A percentile compares a stretch with the other conserved stretches of the same genome.
These are phyloP conservation scores for Polydrusus tereticollis DNA, from an alignment of 2,888 invertebrate species.

Conservation along the genomic window DNA sequence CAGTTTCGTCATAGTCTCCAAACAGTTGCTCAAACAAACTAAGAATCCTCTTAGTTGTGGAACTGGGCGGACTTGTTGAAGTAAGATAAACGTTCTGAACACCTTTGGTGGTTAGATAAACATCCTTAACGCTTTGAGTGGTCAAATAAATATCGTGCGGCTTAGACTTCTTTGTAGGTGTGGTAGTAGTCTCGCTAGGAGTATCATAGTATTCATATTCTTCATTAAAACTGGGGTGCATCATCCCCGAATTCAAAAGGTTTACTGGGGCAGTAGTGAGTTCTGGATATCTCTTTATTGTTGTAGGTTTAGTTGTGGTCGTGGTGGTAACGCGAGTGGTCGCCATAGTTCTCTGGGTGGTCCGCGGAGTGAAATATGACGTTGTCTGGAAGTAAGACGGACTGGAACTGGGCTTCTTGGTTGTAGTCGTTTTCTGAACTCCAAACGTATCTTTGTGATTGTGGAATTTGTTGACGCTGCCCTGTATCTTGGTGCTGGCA, in stretches of 20 bases:
- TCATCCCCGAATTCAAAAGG: conserved; percentile 61
- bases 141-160: conserved; percentile 58
- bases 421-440: conserved; percentile 57
- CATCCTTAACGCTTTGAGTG: conserved; percentile 48
- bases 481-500: conserved; percentile 80
- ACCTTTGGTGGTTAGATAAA: conserved; percentile 1
- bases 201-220: conserved; percentile 59
- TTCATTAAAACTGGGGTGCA: conserved; percentile 62
- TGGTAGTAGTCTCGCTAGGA: conserved; percentile 42
- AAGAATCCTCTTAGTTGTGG: conserved; percentile 64
- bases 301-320: conserved; percentile 53
- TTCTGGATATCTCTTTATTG: conserved; percentile 54
- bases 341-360: conserved; percentile 55
- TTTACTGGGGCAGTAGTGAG: conserved; percentile 59
- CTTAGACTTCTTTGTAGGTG: conserved; percentile 45
- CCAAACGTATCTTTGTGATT: conserved; percentile 66
- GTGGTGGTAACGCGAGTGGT: conserved; percentile 57
- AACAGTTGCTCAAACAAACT: conserved; percentile 66
- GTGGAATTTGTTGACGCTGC: conserved; percentile 71
- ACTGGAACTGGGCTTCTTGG: conserved; percentile 62
- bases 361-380: conserved; percentile 55
- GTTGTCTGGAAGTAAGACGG: conserved; percentile 63
- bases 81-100: conserved; percentile 7
- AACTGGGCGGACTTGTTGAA: conserved; percentile 57
- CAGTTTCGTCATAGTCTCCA: conserved; percentile 65